These are phyloP conservation scores for Olivierus martensii DNA, from an alignment of 1,140 invertebrate genomes.

Conservation along the genomic window DNA sequence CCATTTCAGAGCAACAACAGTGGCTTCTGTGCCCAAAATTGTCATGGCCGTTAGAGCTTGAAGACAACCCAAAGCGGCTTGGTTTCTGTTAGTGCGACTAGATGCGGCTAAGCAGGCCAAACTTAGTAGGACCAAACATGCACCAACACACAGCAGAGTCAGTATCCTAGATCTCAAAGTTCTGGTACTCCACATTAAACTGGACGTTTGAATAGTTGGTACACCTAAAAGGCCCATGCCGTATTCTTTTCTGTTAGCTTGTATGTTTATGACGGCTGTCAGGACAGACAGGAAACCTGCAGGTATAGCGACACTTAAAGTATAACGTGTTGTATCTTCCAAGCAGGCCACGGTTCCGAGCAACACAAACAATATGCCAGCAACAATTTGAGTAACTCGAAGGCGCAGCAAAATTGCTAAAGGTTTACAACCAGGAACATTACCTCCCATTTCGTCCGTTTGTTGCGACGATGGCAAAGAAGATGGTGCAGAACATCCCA, in stretches of 20 bases:
- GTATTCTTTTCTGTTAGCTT: background rate
- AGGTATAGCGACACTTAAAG: constrained; percentile 1
- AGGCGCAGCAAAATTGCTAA: constrained; percentile 5
- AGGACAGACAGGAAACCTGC: background rate
- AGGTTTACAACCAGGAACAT: background rate
- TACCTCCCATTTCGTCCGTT: too few species aligned
- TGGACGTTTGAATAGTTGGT: too few species aligned
- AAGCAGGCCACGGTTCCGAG: constrained; percentile 8
- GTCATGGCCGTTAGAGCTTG: background rate
- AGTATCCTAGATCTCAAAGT: background rate
- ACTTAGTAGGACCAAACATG: background rate
- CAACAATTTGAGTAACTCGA: constrained; percentile 7
- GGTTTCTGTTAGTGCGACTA: background rate
- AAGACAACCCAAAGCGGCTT: background rate
- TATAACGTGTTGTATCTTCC: background rate
- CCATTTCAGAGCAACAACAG: background rate
- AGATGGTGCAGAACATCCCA: too few species aligned
- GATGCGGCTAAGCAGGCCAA: background rate
- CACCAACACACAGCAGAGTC: background rate
- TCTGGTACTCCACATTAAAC: too few species aligned
- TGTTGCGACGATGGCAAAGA: too few species aligned
- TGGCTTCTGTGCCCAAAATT: background rate
- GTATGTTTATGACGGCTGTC: background rate
- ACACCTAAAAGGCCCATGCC: too few species aligned
- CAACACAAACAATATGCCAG: background rate